Evolutionary conservation across 2,797 vertebrate species (phyloP).

Genomic region (Chaunax sp.): DNA sequence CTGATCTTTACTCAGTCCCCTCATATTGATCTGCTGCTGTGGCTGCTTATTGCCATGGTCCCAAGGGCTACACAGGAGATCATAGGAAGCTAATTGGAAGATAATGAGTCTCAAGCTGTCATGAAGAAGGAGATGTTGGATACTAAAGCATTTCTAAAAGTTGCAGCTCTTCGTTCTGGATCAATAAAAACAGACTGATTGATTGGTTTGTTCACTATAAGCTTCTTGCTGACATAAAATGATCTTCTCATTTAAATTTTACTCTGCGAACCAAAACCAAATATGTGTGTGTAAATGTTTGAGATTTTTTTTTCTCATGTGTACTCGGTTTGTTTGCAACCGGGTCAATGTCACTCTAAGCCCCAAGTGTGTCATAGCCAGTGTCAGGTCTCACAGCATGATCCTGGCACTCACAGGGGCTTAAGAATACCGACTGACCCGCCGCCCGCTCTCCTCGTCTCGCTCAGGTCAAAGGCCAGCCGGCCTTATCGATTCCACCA

Average conservation of each 20-base stretch:
- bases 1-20: slow-evolving; percentile 70
- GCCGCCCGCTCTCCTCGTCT: slow-evolving; percentile 60
- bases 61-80: slow-evolving; percentile 48
- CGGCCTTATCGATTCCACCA: slow-evolving; percentile 77
- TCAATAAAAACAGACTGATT: slow-evolving; percentile 13
- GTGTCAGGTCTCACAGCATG: slow-evolving; percentile 81
- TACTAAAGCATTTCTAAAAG: slow-evolving; percentile 8
- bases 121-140: slow-evolving; percentile 16
- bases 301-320: slow-evolving; percentile 27
- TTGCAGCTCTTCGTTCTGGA: slow-evolving; percentile 8
- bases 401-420: slow-evolving; percentile 73
- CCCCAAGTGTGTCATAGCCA: slow-evolving; percentile 74
- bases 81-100: slow-evolving; percentile 55
- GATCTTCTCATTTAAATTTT: not conserved
- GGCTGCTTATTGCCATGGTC: slow-evolving; percentile 46
- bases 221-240: slow-evolving; percentile 8
- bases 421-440: slow-evolving; percentile 78
- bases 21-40: slow-evolving; percentile 67
- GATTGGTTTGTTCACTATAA: not conserved
- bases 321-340: slow-evolving; percentile 64
- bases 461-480: slow-evolving; percentile 84
- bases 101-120: slow-evolving; percentile 17
- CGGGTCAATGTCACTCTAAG: slow-evolving; percentile 74
- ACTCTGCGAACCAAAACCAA: not conserved
- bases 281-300: slow-evolving; percentile 28